These are phyloP conservation scores for Mnemiopsis leidyi DNA, from an alignment of 37 sponge, comb jelly and placozoan species.

Conservation along the genomic window DNA sequence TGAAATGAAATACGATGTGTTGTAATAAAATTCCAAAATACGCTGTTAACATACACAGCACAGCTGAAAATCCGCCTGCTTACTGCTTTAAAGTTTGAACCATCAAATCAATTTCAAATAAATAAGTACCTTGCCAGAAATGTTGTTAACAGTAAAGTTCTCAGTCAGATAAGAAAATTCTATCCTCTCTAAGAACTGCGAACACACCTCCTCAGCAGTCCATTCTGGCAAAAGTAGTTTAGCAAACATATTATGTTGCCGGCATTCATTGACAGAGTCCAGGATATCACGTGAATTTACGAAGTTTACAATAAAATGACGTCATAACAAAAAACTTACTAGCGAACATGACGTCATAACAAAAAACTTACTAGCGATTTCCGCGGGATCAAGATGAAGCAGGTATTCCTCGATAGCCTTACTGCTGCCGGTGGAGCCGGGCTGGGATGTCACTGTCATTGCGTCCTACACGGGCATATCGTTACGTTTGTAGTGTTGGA, in stretches of 20 bases:
- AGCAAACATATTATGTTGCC: too few relatives aligned
- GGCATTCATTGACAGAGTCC: not conserved
- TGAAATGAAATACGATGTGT: too few relatives aligned
- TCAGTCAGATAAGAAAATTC: slow-evolving; percentile 34
- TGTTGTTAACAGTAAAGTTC: slow-evolving; percentile 59
- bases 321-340: not conserved
- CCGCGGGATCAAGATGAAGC: not conserved
- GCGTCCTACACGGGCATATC: not conserved
- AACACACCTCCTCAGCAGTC: slow-evolving; percentile 50
- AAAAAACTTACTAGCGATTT: slow-evolving; percentile 58
- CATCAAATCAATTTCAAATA: too few relatives aligned
- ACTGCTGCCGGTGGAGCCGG: not conserved
- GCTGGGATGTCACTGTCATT: slow-evolving; percentile 26
- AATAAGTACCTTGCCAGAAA: slow-evolving; percentile 32
- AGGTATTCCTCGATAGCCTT: slow-evolving; percentile 24
- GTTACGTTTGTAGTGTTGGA: not conserved
- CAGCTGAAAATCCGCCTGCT: too few relatives aligned
- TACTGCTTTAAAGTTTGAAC: too few relatives aligned
- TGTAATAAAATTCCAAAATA: too few relatives aligned
- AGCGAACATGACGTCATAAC: not conserved
- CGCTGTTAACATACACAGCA: too few relatives aligned
- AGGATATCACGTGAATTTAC: not conserved
- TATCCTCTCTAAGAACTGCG: slow-evolving; percentile 32
- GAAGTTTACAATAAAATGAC: not conserved
- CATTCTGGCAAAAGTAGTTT: slow-evolving; percentile 26